phyloP scores from a whole-genome alignment of 2,113 vertebrate genomes.

The Seriola rivoliana region DNA sequence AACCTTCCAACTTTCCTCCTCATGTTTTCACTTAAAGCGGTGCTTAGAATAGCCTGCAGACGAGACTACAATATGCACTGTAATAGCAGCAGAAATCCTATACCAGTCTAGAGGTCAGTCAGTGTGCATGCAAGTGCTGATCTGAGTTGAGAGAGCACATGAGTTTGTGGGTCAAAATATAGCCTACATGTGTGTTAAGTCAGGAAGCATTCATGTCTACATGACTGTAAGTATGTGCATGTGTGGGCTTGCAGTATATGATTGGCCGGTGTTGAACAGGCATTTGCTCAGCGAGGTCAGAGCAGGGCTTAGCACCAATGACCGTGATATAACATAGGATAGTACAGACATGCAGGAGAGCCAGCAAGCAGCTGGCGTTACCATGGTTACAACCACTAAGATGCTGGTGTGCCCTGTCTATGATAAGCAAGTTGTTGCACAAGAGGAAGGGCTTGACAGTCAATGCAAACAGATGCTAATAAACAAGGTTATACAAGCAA shows the following conservation, averaged over 20 bases:
- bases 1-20: slow-evolving; percentile 30
- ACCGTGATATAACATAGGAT: background rate
- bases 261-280: slow-evolving; percentile 20
- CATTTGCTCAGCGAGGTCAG: slow-evolving; percentile 30
- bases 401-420: slow-evolving; percentile 26
- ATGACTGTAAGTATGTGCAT: background rate
- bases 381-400: slow-evolving; percentile 26
- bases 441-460: slow-evolving; percentile 29
- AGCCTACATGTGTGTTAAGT: slow-evolving; percentile 44
- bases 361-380: slow-evolving; percentile 20
- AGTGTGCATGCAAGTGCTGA: slow-evolving; percentile 23
- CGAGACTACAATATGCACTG: slow-evolving; percentile 60
- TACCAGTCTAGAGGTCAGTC: slow-evolving; percentile 41
- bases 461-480: slow-evolving; percentile 36
- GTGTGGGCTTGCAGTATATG: background rate
- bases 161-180: slow-evolving; percentile 45
- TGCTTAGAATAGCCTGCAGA: slow-evolving; percentile 60
- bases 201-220: slow-evolving; percentile 12
- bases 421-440: slow-evolving; percentile 38
- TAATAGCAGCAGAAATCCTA: slow-evolving; percentile 58
- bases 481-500: slow-evolving; percentile 37
- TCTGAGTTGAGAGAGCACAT: slow-evolving; percentile 2
- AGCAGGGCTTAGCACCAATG: slow-evolving; percentile 23
- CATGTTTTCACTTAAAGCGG: slow-evolving; percentile 43
- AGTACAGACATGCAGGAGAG: background rate